Base-by-base conservation (phyloP, 2,113 vertebrate species). In the Lontra canadensis region DNA sequence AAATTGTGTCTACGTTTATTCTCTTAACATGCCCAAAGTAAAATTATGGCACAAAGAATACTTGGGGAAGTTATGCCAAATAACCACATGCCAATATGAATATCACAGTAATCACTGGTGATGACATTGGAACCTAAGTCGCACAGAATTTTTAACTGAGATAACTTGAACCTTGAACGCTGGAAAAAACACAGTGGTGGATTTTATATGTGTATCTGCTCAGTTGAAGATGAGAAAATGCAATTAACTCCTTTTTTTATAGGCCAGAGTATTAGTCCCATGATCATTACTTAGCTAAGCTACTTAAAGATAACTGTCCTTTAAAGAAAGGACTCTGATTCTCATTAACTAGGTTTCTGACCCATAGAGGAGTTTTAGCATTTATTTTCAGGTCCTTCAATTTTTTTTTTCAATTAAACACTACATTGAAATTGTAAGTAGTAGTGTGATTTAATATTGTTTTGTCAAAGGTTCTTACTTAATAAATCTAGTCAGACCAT, bases 261-360 rank as follows among this genome's bases (percentile, higher is more conserved):
- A 90, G 92, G n/a, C 88, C 57, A 85, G 36, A 0, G 21, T 95
- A 94, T 97, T 95, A 97, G 61, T 90, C 84, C 92, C 95, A 94
- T 82, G 90, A 97, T 90, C 96, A 97, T 96, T 96, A 98, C 69
- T 97, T 97, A 97, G 96, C 92, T 97, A 95, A 97, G 92, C 96
- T 97, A 97, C 95, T 97, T 97, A 98, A 88, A 78, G 86, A 94
- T 97, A 97, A 97, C 96, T 96, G 96, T 98, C 96, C 97, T 97
- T 98, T 96, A 88, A 90, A 97, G 92, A 90, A 97, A 98, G 97
- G 97, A 97, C 97, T 97, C 39, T 49, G 11, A 76, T 93, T 93
- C 95, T 96, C 97, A 98, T 98, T 98, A 98, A 96, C 89, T 97
- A 96, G 96, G 95, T 98, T 98, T 97, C 96, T 97, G 97, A 98